Evolutionary conservation across 2,797 vertebrate genomes (phyloP).

Genomic region (Botia almorhae): DNA sequence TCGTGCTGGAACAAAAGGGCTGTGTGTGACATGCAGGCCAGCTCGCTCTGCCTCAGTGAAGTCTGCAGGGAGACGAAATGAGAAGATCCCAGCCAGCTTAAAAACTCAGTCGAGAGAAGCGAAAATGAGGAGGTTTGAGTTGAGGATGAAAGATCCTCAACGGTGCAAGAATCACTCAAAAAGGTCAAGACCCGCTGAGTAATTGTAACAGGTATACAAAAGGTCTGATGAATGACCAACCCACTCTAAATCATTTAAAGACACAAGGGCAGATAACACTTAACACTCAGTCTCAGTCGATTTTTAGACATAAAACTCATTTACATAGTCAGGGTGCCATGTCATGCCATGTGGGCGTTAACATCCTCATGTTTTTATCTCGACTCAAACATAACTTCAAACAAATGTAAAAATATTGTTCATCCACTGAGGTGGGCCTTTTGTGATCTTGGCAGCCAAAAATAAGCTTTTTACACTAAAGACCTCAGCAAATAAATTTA

Average conservation of each 20-base stretch:
- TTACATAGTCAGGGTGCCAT: too few relatives aligned
- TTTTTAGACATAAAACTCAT: too few relatives aligned
- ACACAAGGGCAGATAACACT: neutral
- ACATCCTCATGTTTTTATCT: too few relatives aligned
- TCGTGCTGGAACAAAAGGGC: slow-evolving; percentile 27
- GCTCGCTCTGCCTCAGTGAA: neutral
- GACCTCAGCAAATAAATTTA: too few relatives aligned
- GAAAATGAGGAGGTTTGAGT: neutral
- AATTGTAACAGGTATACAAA: neutral
- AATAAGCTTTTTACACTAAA: too few relatives aligned
- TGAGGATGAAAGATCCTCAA: neutral
- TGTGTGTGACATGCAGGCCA: slow-evolving; percentile 7
- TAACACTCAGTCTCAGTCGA: neutral
- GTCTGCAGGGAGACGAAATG: neutral
- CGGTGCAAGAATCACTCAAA: neutral
- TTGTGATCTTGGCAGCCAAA: too few relatives aligned
- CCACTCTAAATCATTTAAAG: neutral
- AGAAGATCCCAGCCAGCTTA: neutral
- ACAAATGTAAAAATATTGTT: too few relatives aligned
- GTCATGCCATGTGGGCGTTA: too few relatives aligned
- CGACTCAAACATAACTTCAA: too few relatives aligned
- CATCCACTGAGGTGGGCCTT: too few relatives aligned
- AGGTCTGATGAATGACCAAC: neutral
- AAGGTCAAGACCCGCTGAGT: slow-evolving; percentile 11
- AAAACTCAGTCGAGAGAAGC: slow-evolving; percentile 9